Evolutionary conservation across 2,888 invertebrate species (phyloP).

Genomic region (Nesidiocoris tenuis): DNA sequence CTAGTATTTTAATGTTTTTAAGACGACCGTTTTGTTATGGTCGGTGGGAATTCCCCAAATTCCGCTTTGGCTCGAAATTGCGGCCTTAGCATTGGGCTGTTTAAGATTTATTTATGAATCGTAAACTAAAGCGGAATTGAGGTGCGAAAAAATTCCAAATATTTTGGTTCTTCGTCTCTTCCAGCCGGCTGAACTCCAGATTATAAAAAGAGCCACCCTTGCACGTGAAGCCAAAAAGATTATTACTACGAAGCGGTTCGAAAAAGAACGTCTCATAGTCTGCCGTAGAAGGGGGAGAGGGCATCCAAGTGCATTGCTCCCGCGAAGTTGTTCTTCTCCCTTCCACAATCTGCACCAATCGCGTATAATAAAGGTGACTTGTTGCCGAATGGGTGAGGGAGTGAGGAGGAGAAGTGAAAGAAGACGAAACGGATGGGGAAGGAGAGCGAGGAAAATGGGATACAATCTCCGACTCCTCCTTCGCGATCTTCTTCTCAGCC

Average conservation of each 20-base stretch:
- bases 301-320: constrained; percentile 22
- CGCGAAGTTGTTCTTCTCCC: constrained; percentile 1
- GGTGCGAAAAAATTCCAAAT: too few relatives aligned
- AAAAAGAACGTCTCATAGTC: neutral
- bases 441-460: neutral
- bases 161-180: too few relatives aligned
- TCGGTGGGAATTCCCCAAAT: too few relatives aligned
- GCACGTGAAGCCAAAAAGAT: constrained; percentile 26
- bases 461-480: neutral
- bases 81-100: too few relatives aligned
- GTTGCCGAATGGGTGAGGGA: neutral
- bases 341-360: constrained; percentile 32
- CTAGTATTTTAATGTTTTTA: too few relatives aligned
- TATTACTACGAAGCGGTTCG: constrained; percentile 38
- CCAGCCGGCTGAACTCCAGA: too few relatives aligned
- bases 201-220: constrained; percentile 1
- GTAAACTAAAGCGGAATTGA: too few relatives aligned
- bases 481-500: neutral
- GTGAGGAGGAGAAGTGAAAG: neutral
- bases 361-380: constrained; percentile 11
- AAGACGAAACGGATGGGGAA: neutral
- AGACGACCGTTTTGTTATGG: too few relatives aligned
- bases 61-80: too few relatives aligned
- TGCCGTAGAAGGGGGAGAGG: neutral
- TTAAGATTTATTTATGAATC: too few relatives aligned